Conservation (phyloP, 2,113 vertebrate species). For the Maccullochella peelii region DNA sequence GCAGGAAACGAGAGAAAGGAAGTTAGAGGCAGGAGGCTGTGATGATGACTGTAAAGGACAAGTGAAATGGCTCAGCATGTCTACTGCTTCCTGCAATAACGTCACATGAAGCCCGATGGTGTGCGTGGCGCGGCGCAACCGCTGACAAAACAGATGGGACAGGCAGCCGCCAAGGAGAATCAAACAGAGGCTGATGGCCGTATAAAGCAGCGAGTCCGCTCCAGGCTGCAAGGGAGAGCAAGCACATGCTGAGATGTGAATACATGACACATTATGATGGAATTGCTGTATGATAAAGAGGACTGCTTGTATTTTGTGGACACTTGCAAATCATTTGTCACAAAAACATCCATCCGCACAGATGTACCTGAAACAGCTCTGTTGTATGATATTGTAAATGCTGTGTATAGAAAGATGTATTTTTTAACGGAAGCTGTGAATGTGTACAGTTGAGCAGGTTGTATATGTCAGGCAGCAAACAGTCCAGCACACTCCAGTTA, state of each 20-base stretch:
- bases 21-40: conserved; percentile 51
- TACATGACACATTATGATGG: background rate
- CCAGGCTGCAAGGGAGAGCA: conserved; percentile 22
- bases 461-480: conserved; percentile 77
- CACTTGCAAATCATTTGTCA: conserved; percentile 45
- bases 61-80: conserved; percentile 16
- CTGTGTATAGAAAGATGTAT: conserved; percentile 86
- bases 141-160: conserved; percentile 6
- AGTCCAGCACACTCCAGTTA: conserved; percentile 78
- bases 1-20: conserved; percentile 42
- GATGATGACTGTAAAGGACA: conserved; percentile 36
- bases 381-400: conserved; percentile 85
- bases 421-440: conserved; percentile 85
- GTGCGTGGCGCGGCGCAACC: background rate
- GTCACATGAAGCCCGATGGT: background rate
- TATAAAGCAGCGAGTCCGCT: conserved; percentile 1
- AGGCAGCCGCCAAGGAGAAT: conserved; percentile 43
- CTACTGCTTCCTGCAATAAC: conserved; percentile 27
- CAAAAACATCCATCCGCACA: conserved; percentile 39
- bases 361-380: conserved; percentile 70
- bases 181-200: conserved; percentile 41
- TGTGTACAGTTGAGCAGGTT: conserved; percentile 79
- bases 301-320: conserved; percentile 55
- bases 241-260: conserved; percentile 19
- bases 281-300: conserved; percentile 34